Evolutionary conservation across 1,140 invertebrate genomes (phyloP).

Genomic region (Melanaphis sacchari): DNA sequence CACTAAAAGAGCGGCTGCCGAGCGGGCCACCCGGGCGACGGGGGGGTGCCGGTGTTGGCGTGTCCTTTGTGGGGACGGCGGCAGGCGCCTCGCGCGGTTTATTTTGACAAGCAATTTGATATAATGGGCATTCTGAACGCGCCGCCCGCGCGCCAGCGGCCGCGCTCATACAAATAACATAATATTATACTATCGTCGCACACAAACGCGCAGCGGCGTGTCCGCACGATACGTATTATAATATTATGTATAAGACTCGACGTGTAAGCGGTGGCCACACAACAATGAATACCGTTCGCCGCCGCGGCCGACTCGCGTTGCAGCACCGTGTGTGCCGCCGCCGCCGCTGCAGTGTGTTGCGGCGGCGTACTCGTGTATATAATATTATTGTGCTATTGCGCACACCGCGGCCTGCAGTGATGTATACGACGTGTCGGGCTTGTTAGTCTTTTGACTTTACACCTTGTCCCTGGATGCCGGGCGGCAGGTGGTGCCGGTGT

Average conservation of each 20-base stretch:
- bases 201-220: not conserved
- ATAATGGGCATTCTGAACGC: conserved; percentile 45
- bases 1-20: conserved; percentile 7
- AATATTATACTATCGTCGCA: not conserved
- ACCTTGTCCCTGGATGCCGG: conserved; percentile 3
- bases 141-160: not conserved
- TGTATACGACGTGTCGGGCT: not conserved
- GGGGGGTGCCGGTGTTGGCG: not conserved
- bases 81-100: conserved; percentile 51
- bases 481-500: conserved; percentile 19
- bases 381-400: not conserved
- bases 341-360: not conserved
- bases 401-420: no score
- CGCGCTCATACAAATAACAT: not conserved
- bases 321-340: not conserved
- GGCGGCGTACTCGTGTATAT: no score
- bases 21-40: not conserved
- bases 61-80: not conserved
- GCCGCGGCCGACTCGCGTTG: not conserved
- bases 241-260: not conserved
- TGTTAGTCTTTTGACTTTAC: conserved; percentile 55
- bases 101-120: conserved; percentile 57
- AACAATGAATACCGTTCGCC: conserved; percentile 44
- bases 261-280: not conserved
- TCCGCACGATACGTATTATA: no score